Evolutionary conservation across 2,797 vertebrate species (phyloP), one percentile per base, ranked within the genome.

Genomic region (Alauda arvensis): DNA sequence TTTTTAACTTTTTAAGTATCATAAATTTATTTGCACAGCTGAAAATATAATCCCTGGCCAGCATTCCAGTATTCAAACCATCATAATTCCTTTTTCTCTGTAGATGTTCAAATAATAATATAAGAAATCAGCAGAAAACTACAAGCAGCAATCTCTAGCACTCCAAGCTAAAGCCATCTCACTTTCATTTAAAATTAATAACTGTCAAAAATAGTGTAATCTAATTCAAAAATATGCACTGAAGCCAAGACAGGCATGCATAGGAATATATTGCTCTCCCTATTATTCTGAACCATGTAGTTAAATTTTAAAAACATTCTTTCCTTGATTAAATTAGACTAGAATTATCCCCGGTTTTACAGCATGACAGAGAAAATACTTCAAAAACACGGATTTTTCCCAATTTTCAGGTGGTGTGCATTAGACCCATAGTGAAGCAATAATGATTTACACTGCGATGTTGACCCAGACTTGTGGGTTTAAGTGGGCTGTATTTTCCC

Each of bases 401-500:
- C 68, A 26, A 3, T 75, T 85, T 87, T 90, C 48, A 18, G 37
- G 67, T 62, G 18, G 23, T 76, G 24, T 46, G 25, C 6, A 1
- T 65, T 59, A 62, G 48, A 75, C 23, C 29, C 65, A 12, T 52
- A 87, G 79, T 39, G 60, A 85, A 78, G 37, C 49, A 67, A 28
- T 56, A 40, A 71, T 85, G 83, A 90, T 94, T 93, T 94, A 95
- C 40, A 61, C 13, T 31, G 61, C 13, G 56, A 70, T 89, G 85
- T 89, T 92, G 91, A 94, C 88, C 94, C 76, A 88, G 85, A 82
- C 71, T 88, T 80, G 68, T 85, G 85, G 65, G 61, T 85, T 90
- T 85, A 92, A 94, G 88, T 94, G 85, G 84, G 68, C 68, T 62
- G n/a, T 89, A 87, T 94, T 94, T 91, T 94, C 80, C 79, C 68